Conservation (phyloP, 2,113 vertebrate species). For the Ictalurus furcatus region DNA sequence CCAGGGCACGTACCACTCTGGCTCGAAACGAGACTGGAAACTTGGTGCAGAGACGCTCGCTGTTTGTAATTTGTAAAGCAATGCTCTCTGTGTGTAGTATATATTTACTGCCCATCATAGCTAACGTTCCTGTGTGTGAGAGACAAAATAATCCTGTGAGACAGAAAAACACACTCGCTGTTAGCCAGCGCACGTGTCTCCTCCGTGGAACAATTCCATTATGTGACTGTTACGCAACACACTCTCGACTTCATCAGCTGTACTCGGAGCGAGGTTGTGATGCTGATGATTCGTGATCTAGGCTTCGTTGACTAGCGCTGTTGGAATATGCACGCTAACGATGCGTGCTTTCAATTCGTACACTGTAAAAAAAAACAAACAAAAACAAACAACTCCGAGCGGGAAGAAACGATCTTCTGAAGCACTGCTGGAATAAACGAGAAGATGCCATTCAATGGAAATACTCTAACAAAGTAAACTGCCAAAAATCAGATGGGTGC, state of each 20-base stretch:
- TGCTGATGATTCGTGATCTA: neutral
- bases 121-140: neutral
- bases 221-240: conserved; percentile 1
- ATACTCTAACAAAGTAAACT: neutral
- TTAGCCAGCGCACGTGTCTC: neutral
- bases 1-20: neutral
- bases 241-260: neutral
- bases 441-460: neutral
- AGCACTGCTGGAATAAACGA: neutral
- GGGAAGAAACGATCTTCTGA: neutral
- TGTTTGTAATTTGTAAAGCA: conserved; percentile 16
- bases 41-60: neutral
- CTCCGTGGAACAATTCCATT: neutral
- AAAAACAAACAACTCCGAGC: neutral
- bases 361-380: neutral
- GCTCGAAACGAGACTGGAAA: neutral
- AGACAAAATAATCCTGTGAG: neutral
- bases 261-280: neutral
- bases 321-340: conserved; percentile 4
- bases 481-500: neutral
- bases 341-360: neutral
- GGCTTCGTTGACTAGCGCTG: neutral
- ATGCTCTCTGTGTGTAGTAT: neutral
- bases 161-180: neutral
- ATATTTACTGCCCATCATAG: neutral